Base-by-base conservation (phyloP, 2,113 vertebrate genomes). In the Passer domesticus region DNA sequence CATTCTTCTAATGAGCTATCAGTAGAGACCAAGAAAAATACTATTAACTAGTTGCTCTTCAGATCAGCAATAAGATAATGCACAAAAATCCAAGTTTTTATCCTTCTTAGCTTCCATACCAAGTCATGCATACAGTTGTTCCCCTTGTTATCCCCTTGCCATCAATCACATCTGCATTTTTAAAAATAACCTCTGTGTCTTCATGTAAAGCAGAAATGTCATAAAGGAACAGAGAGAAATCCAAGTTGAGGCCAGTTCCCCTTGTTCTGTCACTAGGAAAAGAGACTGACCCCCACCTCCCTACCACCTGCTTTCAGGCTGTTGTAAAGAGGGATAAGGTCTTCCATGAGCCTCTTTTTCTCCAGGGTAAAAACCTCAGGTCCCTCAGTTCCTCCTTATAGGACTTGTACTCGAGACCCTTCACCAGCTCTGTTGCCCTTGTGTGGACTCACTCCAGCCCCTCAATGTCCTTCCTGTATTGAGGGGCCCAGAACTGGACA, bases 1-100 rank as follows among this genome's bases (percentile, higher is more conserved):
- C 52, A 39, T 94, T 94, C 88, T 95, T 84, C 86, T 96, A 83
- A 92, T 67, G 83, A 87, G n/a, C 55, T 88, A 56, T 90, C 25
- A 41, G 67, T 80, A 67, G 55, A 79, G 52, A 80, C 66, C 4
- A 46, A 46, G 60, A 41, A 60, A 85, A 44, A 16, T 31, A 47
- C 35, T 88, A 83, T 23, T 66, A 95, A 81, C n/a, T 41, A 47
- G 19, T 53, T 73, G 74, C 60, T 78, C 30, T 96, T 89, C 31
- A 91, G 55, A 84, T 84, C 52, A 22, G n/a, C 77, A 50, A 52
- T 80, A 95, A 52, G 46, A 74, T 62, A 86, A 92, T 30, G 27
- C 28, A 23, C 16, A 59, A 52, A 82, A 82, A 49, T 81, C 30
- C 12, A 46, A 46, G 27, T 44, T 49, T 60, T 73, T 37, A 6